phyloP scores from a whole-genome alignment of 2,797 vertebrate species.

The Platalea minor region DNA sequence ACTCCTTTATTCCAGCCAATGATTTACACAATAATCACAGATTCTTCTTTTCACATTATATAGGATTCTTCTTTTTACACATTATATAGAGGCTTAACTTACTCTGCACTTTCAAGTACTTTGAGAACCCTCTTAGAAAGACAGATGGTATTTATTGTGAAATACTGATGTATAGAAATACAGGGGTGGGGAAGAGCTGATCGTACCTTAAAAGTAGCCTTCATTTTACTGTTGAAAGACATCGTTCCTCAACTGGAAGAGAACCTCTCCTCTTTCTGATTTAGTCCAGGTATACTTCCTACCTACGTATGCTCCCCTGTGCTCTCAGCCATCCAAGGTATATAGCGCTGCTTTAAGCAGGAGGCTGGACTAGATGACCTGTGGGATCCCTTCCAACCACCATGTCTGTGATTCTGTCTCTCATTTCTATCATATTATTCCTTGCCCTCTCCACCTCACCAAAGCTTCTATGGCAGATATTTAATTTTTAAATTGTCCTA shows the following conservation, averaged over 20 bases:
- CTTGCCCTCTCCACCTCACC: background rate
- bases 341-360: background rate
- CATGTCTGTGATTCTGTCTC: background rate
- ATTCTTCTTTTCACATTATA: background rate
- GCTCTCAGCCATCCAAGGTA: background rate
- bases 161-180: background rate
- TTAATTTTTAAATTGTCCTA: background rate
- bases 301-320: background rate
- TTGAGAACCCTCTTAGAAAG: background rate
- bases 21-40: background rate
- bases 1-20: background rate
- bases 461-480: background rate
- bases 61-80: background rate
- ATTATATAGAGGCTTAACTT: background rate
- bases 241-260: background rate
- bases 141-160: background rate
- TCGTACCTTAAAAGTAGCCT: background rate
- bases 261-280: background rate
- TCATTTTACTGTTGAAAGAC: background rate
- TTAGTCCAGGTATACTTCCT: background rate
- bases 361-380: background rate
- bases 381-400: background rate
- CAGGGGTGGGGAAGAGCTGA: background rate
- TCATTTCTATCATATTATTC: background rate
- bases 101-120: background rate